Conservation (phyloP, 2,888 invertebrate genomes). For the Parthenolecanium corni region DNA sequence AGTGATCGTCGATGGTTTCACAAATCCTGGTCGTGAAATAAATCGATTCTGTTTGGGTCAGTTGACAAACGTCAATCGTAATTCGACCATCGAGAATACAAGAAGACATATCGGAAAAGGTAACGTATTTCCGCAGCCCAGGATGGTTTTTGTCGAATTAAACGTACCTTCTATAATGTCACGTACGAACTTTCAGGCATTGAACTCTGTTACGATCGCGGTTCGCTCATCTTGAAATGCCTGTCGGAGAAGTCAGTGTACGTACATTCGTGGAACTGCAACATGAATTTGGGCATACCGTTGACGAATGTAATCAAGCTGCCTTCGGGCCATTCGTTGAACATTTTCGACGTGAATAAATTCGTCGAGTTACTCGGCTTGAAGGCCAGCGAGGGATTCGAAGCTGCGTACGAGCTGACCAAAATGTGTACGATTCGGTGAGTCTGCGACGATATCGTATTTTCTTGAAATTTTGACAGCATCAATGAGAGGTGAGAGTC, state of each 20-base stretch:
- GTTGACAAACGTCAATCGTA: conserved; percentile 94
- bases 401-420: conserved; percentile 53
- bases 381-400: conserved; percentile 49
- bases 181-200: conserved; percentile 40
- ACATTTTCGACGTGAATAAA: conserved; percentile 51
- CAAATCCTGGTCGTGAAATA: conserved; percentile 91
- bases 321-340: conserved; percentile 46
- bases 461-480: too few species aligned
- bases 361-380: conserved; percentile 45
- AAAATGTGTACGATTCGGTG: conserved; percentile 50
- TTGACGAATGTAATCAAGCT: conserved; percentile 53
- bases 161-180: too few species aligned
- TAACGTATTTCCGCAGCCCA: too few species aligned
- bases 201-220: conserved; percentile 47
- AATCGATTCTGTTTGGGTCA: conserved; percentile 95
- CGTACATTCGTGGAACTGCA: conserved; percentile 51
- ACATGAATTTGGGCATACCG: conserved; percentile 50
- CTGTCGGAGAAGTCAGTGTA: conserved; percentile 49
- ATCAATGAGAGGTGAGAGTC: too few species aligned
- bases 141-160: too few species aligned
- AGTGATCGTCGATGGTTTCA: conserved; percentile 95
- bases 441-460: too few species aligned
- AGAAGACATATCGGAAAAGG: conserved; percentile 53
- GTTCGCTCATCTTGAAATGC: conserved; percentile 50
- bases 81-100: conserved; percentile 96